Conservation (phyloP, 2,113 vertebrate genomes). For the Tachuris rubrigastra region DNA sequence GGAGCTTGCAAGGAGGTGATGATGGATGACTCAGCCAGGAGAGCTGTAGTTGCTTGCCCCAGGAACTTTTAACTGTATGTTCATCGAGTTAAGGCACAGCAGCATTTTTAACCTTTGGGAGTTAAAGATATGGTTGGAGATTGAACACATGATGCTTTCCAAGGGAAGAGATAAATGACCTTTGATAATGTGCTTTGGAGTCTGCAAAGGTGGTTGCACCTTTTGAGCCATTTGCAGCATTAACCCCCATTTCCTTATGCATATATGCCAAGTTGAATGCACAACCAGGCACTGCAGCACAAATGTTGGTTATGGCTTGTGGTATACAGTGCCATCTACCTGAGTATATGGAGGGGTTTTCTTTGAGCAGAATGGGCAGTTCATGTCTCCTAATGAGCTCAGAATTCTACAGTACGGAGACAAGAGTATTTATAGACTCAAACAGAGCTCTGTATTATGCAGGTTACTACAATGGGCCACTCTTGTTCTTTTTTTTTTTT, state of each 20-base stretch:
- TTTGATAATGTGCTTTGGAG: not conserved
- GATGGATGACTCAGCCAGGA: not conserved
- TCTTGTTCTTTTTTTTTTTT: not conserved
- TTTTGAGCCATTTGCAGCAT: not conserved
- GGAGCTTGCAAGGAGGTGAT: not conserved
- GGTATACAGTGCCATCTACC: not conserved
- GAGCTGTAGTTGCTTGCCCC: not conserved
- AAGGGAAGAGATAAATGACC: not conserved
- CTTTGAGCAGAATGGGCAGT: not conserved
- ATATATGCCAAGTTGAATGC: not conserved
- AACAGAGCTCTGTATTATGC: conserved; percentile 29
- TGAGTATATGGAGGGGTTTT: not conserved
- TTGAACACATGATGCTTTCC: not conserved
- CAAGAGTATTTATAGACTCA: conserved; percentile 26
- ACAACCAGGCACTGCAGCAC: not conserved
- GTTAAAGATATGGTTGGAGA: not conserved
- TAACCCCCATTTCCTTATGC: not conserved
- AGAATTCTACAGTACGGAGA: not conserved
- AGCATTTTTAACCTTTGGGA: not conserved
- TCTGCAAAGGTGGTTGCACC: not conserved
- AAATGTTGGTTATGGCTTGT: not conserved
- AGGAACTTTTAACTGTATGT: not conserved
- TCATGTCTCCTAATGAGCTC: not conserved
- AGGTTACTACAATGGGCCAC: conserved; percentile 16
- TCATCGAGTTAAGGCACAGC: not conserved